These are phyloP conservation scores for Philaethria dido DNA, from an alignment of 2,888 invertebrate species.

Conservation along the genomic window DNA sequence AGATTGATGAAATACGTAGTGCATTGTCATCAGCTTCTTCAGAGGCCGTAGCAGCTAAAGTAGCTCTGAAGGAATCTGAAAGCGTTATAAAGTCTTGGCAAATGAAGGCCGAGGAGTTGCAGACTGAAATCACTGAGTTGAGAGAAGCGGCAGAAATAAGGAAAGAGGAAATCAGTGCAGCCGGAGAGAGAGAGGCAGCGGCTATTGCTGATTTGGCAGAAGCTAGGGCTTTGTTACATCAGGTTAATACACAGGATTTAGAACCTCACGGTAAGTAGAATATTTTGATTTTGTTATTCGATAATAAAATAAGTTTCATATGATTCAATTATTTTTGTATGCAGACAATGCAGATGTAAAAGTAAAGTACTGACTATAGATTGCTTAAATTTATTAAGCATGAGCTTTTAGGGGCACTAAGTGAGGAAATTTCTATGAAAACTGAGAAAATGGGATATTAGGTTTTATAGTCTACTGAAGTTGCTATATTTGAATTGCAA, in stretches of 20 bases:
- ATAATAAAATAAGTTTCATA: no score
- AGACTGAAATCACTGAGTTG: constrained; percentile 64
- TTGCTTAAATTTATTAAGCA: no score
- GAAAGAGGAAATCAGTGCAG: constrained; percentile 65
- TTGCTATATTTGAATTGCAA: no score
- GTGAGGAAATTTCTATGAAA: no score
- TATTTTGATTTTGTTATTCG: no score
- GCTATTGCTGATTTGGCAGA: constrained; percentile 71
- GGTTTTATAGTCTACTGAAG: no score
- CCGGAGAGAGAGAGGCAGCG: constrained; percentile 65
- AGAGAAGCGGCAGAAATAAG: constrained; percentile 65
- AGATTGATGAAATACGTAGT: constrained; percentile 66
- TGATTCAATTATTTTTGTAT: no score
- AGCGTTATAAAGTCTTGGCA: constrained; percentile 65
- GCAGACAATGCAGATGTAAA: no score
- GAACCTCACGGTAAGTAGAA: constrained; percentile 72
- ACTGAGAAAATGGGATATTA: no score
- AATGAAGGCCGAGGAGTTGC: constrained; percentile 66
- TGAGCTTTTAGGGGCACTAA: no score
- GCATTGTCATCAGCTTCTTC: constrained; percentile 58
- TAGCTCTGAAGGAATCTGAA: constrained; percentile 62
- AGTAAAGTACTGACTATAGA: no score
- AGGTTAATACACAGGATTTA: constrained; percentile 63
- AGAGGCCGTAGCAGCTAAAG: constrained; percentile 62
- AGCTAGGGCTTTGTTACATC: constrained; percentile 68